A percentile compares a stretch with the other conserved stretches of the same genome.
phyloP scores from a whole-genome alignment of 2,113 vertebrate species.

The Baryphthengus martii region DNA sequence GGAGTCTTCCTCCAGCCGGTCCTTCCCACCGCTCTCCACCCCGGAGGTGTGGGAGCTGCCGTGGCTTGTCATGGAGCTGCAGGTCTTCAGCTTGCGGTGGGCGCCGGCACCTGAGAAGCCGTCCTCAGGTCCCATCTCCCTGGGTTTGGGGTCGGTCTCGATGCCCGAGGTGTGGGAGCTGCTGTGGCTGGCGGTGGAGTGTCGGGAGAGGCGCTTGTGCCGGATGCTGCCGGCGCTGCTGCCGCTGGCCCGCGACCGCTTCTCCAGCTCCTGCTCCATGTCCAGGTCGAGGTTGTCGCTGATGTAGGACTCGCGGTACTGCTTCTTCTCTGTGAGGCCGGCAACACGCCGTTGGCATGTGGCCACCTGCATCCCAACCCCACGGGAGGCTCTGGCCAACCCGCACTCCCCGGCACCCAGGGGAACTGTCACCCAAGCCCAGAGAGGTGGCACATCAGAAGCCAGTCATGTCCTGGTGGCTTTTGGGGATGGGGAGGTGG shows the following conservation, averaged over 20 bases:
- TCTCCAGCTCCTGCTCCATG: conserved; percentile 90
- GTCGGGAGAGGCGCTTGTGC: conserved; percentile 89
- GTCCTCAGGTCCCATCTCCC: conserved; percentile 75
- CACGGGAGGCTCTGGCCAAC: rapidly evolving
- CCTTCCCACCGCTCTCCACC: conserved; percentile 92
- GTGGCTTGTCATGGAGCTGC: conserved; percentile 93
- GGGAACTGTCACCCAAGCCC: background rate
- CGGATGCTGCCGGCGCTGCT: conserved; percentile 86
- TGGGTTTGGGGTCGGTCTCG: conserved; percentile 79
- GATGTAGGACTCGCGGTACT: conserved; percentile 98
- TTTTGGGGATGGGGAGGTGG: background rate
- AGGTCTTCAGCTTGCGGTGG: conserved; percentile 85
- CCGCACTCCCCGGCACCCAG: rapidly evolving
- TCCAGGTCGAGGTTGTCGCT: conserved; percentile 94
- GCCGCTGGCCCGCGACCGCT: conserved; percentile 90
- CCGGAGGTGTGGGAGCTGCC: conserved; percentile 95
- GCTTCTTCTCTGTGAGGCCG: conserved; percentile 88
- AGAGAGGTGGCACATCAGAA: rapidly evolving
- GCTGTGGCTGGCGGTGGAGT: conserved; percentile 90
- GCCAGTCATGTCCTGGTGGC: rapidly evolving
- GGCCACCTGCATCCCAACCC: background rate
- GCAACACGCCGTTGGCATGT: rapidly evolving
- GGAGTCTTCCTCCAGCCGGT: conserved; percentile 88
- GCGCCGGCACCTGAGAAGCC: conserved; percentile 75
- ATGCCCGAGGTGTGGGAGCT: conserved; percentile 98